Evolutionary conservation across 2,888 invertebrate genomes (phyloP).

Genomic region (Acleris cristana): DNA sequence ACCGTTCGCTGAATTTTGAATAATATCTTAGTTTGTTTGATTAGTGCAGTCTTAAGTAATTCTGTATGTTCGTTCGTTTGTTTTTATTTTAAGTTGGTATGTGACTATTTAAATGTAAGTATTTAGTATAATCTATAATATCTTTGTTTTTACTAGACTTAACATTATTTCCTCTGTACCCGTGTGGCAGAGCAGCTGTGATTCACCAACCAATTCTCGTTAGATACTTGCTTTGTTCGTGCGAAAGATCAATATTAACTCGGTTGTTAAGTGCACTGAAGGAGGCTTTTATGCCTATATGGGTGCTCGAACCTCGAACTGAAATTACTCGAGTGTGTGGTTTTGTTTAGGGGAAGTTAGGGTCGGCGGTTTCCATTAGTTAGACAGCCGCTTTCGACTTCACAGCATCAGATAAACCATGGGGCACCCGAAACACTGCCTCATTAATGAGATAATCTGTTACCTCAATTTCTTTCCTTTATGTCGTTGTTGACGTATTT

Average conservation of each 20-base stretch:
- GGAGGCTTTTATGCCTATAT: slow-evolving; percentile 37
- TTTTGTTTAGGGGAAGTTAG: slow-evolving; percentile 51
- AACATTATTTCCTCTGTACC: neutral
- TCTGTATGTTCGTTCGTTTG: too few relatives aligned
- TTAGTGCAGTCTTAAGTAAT: too few relatives aligned
- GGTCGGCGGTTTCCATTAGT: slow-evolving; percentile 50
- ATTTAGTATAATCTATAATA: too few relatives aligned
- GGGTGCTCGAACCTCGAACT: slow-evolving; percentile 44
- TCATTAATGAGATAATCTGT: slow-evolving; percentile 57
- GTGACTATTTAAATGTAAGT: neutral
- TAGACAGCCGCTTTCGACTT: slow-evolving; percentile 45
- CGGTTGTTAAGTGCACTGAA: slow-evolving; percentile 35
- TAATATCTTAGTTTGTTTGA: too few relatives aligned
- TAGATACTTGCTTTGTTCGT: slow-evolving; percentile 38
- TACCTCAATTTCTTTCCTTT: slow-evolving; percentile 48
- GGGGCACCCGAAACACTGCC: slow-evolving; percentile 52
- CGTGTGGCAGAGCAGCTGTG: neutral
- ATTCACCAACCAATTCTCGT: neutral
- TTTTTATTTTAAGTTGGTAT: too few relatives aligned
- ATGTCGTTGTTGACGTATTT: slow-evolving; percentile 42
- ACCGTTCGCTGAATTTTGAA: too few relatives aligned
- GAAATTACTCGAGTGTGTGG: slow-evolving; percentile 48
- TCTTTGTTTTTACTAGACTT: neutral
- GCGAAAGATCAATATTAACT: slow-evolving; percentile 36
- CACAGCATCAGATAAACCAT: slow-evolving; percentile 57